Conservation (phyloP, 2,797 vertebrate genomes). For the Vespertilio murinus region DNA sequence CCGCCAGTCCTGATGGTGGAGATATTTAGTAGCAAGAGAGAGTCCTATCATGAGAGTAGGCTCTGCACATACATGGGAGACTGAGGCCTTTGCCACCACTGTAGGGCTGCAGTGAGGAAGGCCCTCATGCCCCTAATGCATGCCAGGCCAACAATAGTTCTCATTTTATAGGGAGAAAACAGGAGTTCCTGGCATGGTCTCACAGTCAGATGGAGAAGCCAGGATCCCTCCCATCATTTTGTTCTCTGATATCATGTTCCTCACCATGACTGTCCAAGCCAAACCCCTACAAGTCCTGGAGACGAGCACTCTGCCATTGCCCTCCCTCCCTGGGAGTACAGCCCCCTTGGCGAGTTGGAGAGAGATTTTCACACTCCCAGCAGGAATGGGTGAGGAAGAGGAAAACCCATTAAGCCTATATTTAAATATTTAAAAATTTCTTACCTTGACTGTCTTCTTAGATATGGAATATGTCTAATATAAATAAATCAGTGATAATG, state of each 20-base stretch:
- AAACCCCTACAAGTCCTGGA: neutral
- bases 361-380: neutral
- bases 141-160: neutral
- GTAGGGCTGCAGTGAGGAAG: neutral
- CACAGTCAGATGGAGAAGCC: neutral
- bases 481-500: neutral
- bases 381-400: neutral
- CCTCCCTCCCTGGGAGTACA: too few relatives aligned
- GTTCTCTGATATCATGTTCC: neutral
- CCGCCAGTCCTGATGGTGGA: neutral
- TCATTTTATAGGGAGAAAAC: neutral
- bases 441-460: conserved; percentile 22
- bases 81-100: neutral
- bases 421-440: neutral
- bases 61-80: neutral
- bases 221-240: neutral
- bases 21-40: neutral
- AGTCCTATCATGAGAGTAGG: neutral
- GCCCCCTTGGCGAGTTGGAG: neutral
- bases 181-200: neutral
- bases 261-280: neutral
- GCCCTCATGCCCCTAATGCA: neutral
- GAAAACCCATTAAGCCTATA: neutral
- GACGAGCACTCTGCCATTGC: neutral
- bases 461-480: neutral